Conservation (phyloP, 2,888 invertebrate species). For the Ophion slaviceki region DNA sequence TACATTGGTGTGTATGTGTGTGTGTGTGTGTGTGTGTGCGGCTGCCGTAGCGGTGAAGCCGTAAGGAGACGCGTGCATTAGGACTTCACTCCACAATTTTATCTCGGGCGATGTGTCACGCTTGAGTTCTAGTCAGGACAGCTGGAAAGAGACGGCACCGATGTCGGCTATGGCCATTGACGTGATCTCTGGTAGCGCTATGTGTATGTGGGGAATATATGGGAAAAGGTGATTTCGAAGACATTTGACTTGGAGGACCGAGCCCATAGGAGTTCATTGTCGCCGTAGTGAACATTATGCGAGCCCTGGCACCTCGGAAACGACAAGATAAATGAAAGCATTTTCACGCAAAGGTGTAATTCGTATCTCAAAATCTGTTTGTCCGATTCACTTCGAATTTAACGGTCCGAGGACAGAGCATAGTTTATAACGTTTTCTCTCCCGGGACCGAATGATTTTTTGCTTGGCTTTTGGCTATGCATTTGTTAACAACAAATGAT, state of each 20-base stretch:
- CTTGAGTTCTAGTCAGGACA: constrained; percentile 65
- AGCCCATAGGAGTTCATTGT: not conserved
- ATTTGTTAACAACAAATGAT: too few species aligned
- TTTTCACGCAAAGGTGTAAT: not conserved
- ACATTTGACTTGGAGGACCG: not conserved
- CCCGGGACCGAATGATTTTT: not conserved
- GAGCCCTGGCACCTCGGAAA: not conserved
- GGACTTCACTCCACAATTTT: constrained; percentile 66
- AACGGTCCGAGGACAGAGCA: not conserved
- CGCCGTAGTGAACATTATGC: not conserved
- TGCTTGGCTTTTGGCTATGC: too few species aligned
- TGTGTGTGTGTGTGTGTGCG: not conserved
- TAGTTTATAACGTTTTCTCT: not conserved
- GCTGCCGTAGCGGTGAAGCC: constrained; percentile 5
- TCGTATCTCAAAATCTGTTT: not conserved
- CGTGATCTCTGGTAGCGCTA: constrained; percentile 47
- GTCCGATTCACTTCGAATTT: not conserved
- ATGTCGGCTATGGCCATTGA: constrained; percentile 42
- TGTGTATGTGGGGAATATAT: not conserved
- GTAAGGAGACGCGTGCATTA: constrained; percentile 61
- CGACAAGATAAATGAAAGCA: not conserved
- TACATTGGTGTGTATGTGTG: not conserved
- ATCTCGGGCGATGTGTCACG: constrained; percentile 69
- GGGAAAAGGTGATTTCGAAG: not conserved
- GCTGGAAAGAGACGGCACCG: constrained; percentile 52